Percentiles rank a stretch among this genome's conserved stretches.
These are phyloP conservation scores for Crotalus horridus DNA, from an alignment of 2,113 vertebrate species.

Conservation along the genomic window DNA sequence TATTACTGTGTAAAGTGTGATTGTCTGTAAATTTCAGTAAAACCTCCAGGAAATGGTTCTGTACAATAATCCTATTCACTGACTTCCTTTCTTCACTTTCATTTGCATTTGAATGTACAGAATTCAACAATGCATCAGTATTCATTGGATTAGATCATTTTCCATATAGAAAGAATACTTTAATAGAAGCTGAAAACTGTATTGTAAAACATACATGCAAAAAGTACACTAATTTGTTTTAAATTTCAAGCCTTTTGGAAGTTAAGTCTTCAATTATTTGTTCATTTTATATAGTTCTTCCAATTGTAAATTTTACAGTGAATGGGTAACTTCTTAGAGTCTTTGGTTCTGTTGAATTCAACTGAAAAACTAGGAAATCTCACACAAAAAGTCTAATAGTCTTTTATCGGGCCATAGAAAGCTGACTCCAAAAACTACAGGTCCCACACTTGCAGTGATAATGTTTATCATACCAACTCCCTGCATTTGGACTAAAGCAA, in stretches of 20 bases:
- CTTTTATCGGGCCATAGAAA: background rate
- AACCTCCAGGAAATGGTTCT: slow-evolving; percentile 27
- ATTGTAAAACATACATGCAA: background rate
- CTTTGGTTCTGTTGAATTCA: background rate
- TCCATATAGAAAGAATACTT: slow-evolving; percentile 24
- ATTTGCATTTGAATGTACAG: slow-evolving; percentile 56
- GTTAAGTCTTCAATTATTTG: slow-evolving; percentile 20
- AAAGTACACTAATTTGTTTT: background rate
- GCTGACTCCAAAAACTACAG: background rate
- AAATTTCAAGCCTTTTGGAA: slow-evolving; percentile 28
- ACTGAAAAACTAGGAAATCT: background rate
- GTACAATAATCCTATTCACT: slow-evolving; percentile 34
- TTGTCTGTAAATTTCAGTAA: slow-evolving; percentile 28
- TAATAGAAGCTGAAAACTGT: slow-evolving; percentile 23
- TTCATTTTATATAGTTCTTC: slow-evolving; percentile 20
- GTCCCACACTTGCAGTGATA: background rate
- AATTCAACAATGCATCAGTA: background rate
- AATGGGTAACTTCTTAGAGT: background rate
- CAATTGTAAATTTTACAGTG: slow-evolving; percentile 23
- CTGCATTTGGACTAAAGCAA: background rate
- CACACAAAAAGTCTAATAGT: background rate
- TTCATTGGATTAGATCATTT: slow-evolving; percentile 34
- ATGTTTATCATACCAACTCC: background rate
- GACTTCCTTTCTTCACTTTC: slow-evolving; percentile 27
- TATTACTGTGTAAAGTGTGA: slow-evolving; percentile 31